phyloP scores from a whole-genome alignment of 2,797 vertebrate genomes.

The Anisognathus igniventris region DNA sequence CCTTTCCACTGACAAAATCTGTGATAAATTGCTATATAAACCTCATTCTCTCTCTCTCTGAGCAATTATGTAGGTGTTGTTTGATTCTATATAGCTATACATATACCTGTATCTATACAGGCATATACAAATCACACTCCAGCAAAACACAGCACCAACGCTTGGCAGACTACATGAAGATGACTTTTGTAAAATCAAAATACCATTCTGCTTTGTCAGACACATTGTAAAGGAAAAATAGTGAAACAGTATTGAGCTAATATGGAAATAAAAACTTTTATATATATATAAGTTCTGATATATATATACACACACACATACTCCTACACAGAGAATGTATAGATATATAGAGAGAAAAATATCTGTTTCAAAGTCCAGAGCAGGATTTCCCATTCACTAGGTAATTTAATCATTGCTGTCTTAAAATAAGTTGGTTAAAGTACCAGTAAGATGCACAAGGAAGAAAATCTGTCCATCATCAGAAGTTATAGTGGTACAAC shows the following conservation, averaged over 20 bases:
- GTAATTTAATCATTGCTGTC: neutral
- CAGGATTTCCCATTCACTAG: neutral
- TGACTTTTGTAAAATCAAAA: neutral
- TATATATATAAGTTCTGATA: no score
- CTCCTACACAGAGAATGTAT: neutral
- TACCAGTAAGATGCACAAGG: neutral
- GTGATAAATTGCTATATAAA: neutral
- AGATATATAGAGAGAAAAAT: rapidly evolving
- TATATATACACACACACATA: neutral
- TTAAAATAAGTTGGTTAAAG: neutral
- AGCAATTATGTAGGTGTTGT: neutral
- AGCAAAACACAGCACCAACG: neutral
- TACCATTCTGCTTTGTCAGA: neutral
- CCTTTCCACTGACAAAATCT: neutral
- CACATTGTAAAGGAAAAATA: neutral
- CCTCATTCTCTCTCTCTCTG: neutral
- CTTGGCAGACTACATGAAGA: neutral
- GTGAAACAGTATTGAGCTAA: neutral
- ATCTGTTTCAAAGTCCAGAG: neutral
- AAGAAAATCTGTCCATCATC: neutral
- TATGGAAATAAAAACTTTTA: neutral
- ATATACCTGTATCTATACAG: neutral
- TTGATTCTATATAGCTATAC: neutral
- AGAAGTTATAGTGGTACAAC: neutral
- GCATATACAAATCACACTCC: neutral